phyloP scores from a whole-genome alignment of 2,113 vertebrate species.

The Hippocampus comes region DNA sequence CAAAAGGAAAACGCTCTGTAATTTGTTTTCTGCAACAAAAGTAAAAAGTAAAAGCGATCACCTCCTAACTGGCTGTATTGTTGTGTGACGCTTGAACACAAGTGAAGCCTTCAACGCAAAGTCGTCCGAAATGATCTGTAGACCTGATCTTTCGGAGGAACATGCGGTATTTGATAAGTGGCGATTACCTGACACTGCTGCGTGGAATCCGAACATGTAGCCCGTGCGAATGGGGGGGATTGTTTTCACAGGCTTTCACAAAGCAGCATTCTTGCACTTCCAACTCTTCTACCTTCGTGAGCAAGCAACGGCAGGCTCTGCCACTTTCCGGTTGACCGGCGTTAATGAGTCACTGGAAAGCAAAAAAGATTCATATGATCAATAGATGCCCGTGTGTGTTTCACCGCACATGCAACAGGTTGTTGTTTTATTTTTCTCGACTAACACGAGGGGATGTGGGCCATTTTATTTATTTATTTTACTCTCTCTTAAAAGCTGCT shows the following conservation, averaged over 20 bases:
- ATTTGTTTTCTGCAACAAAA: neutral
- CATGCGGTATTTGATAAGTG: neutral
- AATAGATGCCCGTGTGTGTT: no score
- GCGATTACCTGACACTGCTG: neutral
- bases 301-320: constrained; percentile 43
- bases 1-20: neutral
- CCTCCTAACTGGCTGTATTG: neutral
- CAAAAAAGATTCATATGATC: neutral
- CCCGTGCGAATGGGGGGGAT: neutral
- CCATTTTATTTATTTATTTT: neutral
- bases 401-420: neutral
- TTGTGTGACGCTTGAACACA: neutral
- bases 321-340: neutral
- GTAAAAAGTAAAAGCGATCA: neutral
- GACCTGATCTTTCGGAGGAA: neutral
- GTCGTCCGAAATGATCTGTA: neutral
- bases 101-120: neutral
- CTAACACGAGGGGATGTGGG: constrained; percentile 35
- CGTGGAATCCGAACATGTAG: neutral
- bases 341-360: neutral
- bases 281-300: constrained; percentile 8
- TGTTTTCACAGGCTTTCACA: neutral
- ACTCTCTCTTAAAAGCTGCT: neutral
- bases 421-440: neutral
- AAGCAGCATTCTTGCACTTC: constrained; percentile 42